These are phyloP conservation scores for Lamprotornis superbus DNA, from an alignment of 2,113 vertebrate species.

Conservation along the genomic window DNA sequence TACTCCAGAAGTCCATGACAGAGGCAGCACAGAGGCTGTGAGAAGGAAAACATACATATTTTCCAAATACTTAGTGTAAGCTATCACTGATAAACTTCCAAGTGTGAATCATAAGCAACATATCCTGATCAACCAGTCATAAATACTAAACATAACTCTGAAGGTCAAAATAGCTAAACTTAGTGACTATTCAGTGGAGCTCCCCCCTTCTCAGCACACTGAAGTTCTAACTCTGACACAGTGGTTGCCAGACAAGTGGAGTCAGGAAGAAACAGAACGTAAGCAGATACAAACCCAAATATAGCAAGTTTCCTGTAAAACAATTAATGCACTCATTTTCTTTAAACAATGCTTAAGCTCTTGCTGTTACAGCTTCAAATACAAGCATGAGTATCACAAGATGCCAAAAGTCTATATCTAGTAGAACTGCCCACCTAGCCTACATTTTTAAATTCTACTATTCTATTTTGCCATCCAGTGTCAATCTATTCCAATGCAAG, in stretches of 20 bases:
- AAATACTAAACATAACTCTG: constrained; percentile 18
- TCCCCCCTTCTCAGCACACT: not conserved
- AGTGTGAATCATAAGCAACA: not conserved
- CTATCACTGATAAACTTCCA: constrained; percentile 21
- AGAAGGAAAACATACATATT: not conserved
- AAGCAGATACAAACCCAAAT: not conserved
- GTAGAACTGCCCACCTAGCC: not conserved
- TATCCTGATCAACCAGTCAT: not conserved
- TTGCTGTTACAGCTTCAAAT: not conserved
- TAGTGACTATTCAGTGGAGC: not conserved
- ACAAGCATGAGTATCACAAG: not conserved
- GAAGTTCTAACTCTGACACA: rapidly evolving
- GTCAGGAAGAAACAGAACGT: not conserved
- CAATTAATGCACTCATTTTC: not conserved
- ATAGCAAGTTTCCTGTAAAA: not conserved
- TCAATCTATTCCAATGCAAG: not conserved
- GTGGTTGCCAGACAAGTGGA: not conserved
- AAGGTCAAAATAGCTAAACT: constrained; percentile 21
- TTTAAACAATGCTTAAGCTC: not conserved
- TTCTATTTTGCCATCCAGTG: not conserved
- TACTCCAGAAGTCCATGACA: not conserved
- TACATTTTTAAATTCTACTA: not conserved
- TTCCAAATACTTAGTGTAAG: not conserved
- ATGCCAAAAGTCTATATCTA: not conserved
- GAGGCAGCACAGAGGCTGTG: not conserved